A percentile compares a stretch with the other conserved stretches of the same genome.
These are phyloP conservation scores for Uloborus plumipes DNA, from an alignment of 2,888 invertebrate genomes.

Conservation along the genomic window DNA sequence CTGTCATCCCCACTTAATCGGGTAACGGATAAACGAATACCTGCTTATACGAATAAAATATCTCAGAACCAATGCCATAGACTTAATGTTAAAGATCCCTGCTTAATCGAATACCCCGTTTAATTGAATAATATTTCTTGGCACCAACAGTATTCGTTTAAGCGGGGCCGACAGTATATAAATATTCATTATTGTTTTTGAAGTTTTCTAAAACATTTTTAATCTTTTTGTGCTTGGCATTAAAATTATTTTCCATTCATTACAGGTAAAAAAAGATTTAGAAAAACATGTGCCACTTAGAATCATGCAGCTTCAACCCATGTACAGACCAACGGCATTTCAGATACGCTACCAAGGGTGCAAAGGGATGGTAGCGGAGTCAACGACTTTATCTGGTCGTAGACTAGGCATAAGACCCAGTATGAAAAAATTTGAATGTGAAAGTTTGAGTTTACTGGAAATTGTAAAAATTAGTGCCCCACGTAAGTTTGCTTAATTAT, in stretches of 20 bases:
- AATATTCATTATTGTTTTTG: no score
- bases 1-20: no score
- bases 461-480: constrained; percentile 67
- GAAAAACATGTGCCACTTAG: not conserved
- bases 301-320: not conserved
- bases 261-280: constrained; percentile 31
- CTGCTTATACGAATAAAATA: no score
- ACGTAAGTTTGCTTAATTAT: constrained; percentile 60
- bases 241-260: constrained; percentile 2
- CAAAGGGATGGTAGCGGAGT: constrained; percentile 67
- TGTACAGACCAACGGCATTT: constrained; percentile 64
- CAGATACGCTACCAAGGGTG: constrained; percentile 67
- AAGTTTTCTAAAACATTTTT: no score
- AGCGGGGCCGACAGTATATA: no score
- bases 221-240: not conserved
- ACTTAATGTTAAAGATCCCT: no score
- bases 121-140: no score
- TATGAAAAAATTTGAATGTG: constrained; percentile 67
- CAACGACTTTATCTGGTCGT: constrained; percentile 41
- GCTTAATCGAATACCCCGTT: no score
- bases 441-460: constrained; percentile 65
- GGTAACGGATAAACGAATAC: no score
- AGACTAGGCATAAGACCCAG: constrained; percentile 62
- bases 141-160: no score
- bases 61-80: no score